Base-by-base conservation (phyloP, 2,113 vertebrate species). In the Lycocorax pyrrhopterus region DNA sequence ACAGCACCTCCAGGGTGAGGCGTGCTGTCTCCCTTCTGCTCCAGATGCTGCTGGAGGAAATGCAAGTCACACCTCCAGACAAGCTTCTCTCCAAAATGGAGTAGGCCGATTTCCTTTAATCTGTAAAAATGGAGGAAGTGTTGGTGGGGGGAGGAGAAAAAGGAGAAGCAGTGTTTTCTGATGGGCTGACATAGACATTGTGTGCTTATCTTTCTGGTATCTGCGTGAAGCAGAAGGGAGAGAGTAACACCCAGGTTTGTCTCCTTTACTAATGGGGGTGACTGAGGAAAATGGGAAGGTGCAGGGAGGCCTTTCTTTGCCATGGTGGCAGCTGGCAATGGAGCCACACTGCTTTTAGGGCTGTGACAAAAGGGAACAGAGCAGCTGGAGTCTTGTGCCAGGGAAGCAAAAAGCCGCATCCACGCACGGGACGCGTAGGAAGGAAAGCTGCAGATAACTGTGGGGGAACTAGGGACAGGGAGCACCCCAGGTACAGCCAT, bases 291-390 rank as follows among this genome's bases (percentile, higher is more conserved):
- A 67, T 1, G 2, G 11, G 17, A 1, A 1, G 33, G 51, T 1
- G 0, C 35, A 13, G 25, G 5, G 10, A 20, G 6, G 5, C 10
- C 7, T 12, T 81, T 49, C 29, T 53, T 18, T 67, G 64, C 16
- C 43, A 4, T 4, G 25, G 10, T 0, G 0, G n/a, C 11, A 8
- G 56, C 15, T 20, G 19, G 16, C 13, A 35, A 4, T 0, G 0
- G 39, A 53, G 16, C 41, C 13, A 9, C 3, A 0, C 4, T 29
- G 26, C 22, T 52, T 27, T 12, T 12, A 44, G 13, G 44, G 19
- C 51, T 66, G 25, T 49, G 44, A 37, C 29, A 16, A 41, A 63
- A 67, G 4, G 3, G 5, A 8, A 44, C 18, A 27, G 14, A 53
- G 27, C 33, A 63, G 27, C 46, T 12, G 27, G 15, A 2, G 4